Evolutionary conservation across 2,797 vertebrate genomes (phyloP).

Genomic region (Platyrinchus mystaceus): DNA sequence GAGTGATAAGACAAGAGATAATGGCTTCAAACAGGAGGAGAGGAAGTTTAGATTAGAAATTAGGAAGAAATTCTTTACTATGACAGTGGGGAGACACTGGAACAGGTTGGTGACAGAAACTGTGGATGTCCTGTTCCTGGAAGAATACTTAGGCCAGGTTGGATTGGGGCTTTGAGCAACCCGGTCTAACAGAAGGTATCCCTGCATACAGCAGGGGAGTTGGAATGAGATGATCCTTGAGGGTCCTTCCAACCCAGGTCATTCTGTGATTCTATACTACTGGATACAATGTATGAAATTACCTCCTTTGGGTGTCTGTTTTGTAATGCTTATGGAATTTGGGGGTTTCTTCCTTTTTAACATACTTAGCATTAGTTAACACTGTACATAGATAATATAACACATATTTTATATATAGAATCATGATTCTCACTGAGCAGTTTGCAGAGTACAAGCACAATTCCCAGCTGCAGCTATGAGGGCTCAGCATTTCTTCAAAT

Average conservation of each 20-base stretch:
- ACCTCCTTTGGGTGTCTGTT: neutral
- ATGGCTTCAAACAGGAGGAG: neutral
- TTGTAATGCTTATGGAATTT: neutral
- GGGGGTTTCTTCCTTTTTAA: neutral
- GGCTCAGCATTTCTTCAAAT: slow-evolving; percentile 15
- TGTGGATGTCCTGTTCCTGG: neutral
- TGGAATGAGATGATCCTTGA: neutral
- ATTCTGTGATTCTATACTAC: neutral
- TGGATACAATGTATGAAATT: neutral
- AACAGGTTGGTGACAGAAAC: neutral
- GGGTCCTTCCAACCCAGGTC: neutral
- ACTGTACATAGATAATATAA: neutral
- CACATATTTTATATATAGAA: neutral
- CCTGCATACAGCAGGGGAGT: no score
- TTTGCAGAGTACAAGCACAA: neutral
- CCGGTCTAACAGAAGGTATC: neutral
- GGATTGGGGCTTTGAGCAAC: accelerated
- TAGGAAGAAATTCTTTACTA: neutral
- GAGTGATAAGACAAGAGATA: neutral
- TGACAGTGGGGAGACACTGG: neutral
- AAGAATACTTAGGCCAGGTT: neutral
- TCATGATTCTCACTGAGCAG: neutral
- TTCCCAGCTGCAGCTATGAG: slow-evolving; percentile 20
- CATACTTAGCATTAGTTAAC: neutral
- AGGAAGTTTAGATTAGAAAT: neutral